These are phyloP conservation scores for Phoebastria nigripes DNA, from an alignment of 2,797 vertebrate species.

Conservation along the genomic window DNA sequence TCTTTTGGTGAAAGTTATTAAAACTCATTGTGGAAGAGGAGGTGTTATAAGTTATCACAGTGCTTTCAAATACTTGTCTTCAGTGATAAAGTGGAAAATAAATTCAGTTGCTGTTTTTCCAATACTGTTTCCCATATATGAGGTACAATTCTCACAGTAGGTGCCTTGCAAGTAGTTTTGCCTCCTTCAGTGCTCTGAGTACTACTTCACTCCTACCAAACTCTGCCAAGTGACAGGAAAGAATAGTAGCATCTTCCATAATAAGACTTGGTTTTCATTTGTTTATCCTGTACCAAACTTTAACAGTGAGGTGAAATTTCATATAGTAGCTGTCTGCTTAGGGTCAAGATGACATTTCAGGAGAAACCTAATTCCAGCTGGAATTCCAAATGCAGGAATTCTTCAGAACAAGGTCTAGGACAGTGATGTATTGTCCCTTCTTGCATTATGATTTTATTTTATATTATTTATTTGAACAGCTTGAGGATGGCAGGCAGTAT, in stretches of 20 bases:
- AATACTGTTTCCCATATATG: background rate
- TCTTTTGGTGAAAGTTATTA: background rate
- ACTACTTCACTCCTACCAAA: background rate
- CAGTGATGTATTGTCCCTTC: background rate
- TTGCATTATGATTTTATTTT: too few relatives aligned
- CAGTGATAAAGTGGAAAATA: background rate
- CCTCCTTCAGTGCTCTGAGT: background rate
- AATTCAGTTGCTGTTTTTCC: background rate
- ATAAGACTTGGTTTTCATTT: background rate
- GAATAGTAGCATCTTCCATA: background rate
- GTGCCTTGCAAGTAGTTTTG: background rate
- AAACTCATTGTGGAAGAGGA: background rate
- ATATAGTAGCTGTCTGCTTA: background rate
- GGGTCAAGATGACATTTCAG: background rate
- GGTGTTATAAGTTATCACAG: background rate
- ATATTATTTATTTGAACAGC: background rate
- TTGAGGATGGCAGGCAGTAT: background rate
- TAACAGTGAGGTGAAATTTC: background rate
- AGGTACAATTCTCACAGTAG: background rate
- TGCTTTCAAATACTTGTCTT: background rate
- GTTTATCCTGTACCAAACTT: background rate
- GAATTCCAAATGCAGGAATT: background rate
- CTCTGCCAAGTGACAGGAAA: background rate
- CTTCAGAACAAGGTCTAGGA: background rate
- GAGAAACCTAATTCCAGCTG: background rate